Conservation (phyloP, 2,888 invertebrate genomes). For the Tetragonula carbonaria region DNA sequence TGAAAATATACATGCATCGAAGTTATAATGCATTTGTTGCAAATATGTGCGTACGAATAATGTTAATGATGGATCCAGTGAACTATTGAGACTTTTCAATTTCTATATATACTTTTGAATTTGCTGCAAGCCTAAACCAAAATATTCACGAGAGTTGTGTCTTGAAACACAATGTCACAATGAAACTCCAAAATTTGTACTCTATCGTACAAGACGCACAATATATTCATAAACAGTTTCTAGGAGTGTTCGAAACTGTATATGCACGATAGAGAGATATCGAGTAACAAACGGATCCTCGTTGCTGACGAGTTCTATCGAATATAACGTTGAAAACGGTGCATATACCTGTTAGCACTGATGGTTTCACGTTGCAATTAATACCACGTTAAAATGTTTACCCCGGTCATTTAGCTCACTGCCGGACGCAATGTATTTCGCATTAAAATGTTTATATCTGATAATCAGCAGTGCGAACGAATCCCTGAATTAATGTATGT, state of each 20-base stretch:
- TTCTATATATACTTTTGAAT: too few relatives aligned
- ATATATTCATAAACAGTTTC: too few relatives aligned
- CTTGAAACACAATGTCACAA: too few relatives aligned
- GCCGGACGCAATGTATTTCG: not conserved
- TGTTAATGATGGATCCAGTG: too few relatives aligned
- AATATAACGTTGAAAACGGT: not conserved
- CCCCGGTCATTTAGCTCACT: not conserved
- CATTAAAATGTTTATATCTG: constrained; percentile 31
- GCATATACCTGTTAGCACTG: constrained; percentile 18
- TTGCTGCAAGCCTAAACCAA: too few relatives aligned
- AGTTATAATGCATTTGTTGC: too few relatives aligned
- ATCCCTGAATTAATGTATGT: constrained; percentile 32
- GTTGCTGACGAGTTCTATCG: not conserved
- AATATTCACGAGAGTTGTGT: too few relatives aligned
- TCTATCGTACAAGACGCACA: too few relatives aligned
- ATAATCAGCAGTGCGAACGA: constrained; percentile 29
- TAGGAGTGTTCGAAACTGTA: not conserved
- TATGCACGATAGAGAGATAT: not conserved
- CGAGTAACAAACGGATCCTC: not conserved
- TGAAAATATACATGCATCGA: too few relatives aligned
- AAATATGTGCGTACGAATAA: too few relatives aligned
- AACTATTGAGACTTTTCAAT: too few relatives aligned
- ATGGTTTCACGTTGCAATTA: constrained; percentile 30
- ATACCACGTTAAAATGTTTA: constrained; percentile 40
- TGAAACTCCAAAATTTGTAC: too few relatives aligned